Percentiles rank a stretch among this genome's conserved stretches.
Conservation (phyloP, 2,113 vertebrate genomes). For the Grantiella picta region DNA sequence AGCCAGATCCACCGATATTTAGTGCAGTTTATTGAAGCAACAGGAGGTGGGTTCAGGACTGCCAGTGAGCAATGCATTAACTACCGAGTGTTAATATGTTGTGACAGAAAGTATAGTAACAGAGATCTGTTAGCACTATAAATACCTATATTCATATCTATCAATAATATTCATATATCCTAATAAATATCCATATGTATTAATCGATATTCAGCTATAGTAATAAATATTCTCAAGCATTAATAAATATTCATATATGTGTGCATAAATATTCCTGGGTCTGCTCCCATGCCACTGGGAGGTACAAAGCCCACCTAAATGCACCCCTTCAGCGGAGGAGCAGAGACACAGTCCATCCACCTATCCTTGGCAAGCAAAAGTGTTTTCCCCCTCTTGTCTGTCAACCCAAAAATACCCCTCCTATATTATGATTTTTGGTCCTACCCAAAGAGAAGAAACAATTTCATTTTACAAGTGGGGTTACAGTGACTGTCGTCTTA, state of each 20-base stretch:
- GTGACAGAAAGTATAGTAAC: background rate
- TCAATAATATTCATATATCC: background rate
- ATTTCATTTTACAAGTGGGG: background rate
- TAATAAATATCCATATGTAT: background rate
- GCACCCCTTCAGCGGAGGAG: background rate
- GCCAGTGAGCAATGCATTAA: background rate
- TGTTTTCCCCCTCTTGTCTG: background rate
- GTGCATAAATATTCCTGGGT: background rate
- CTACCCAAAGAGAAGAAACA: background rate
- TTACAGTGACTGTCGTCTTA: background rate
- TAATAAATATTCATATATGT: background rate
- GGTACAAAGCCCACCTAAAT: background rate
- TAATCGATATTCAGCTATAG: background rate
- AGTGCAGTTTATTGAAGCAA: background rate
- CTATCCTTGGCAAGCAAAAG: background rate
- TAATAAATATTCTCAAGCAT: background rate
- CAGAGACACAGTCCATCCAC: background rate
- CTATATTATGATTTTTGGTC: background rate
- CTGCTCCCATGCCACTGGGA: background rate
- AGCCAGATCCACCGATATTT: background rate
- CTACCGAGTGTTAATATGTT: background rate
- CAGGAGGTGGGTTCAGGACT: background rate
- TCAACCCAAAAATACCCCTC: background rate
- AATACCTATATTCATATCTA: background rate
- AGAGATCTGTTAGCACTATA: background rate